Percentiles rank a stretch among this genome's conserved stretches.
Conservation (phyloP, 1,140 invertebrate species). For the Scylla paramamosain region DNA sequence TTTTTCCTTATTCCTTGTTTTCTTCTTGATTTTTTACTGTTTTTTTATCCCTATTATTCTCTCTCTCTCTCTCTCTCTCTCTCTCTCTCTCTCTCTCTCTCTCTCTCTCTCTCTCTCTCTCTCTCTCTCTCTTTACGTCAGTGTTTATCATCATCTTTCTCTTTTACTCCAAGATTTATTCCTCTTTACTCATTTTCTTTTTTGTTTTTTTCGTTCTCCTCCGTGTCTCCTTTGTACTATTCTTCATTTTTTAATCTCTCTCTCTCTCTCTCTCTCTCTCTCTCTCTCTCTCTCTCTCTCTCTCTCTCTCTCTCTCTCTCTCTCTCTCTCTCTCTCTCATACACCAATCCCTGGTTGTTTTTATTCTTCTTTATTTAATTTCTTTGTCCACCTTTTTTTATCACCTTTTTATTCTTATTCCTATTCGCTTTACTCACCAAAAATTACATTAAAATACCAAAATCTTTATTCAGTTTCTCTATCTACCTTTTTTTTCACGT, state of each 20-base stretch:
- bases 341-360: not conserved
- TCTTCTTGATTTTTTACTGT: not conserved
- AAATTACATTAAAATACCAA: too few species aligned
- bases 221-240: not conserved
- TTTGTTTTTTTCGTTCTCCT: not conserved
- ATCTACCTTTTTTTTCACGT: not conserved
- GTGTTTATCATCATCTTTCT: too few species aligned
- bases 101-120: not conserved
- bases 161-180: too few species aligned
- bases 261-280: not conserved
- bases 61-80: not conserved
- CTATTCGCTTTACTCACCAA: too few species aligned
- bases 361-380: not conserved
- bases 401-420: too few species aligned
- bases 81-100: constrained; percentile 9
- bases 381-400: not conserved
- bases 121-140: not conserved
- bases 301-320: too few species aligned
- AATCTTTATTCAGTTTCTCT: too few species aligned
- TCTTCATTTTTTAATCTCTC: not conserved
- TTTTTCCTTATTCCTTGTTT: too few species aligned
- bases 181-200: too few species aligned
- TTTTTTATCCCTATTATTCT: not conserved
- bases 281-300: too few species aligned
- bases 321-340: too few species aligned